These are phyloP conservation scores for Bombycilla garrulus DNA, from an alignment of 2,113 vertebrate genomes.

Conservation along the genomic window DNA sequence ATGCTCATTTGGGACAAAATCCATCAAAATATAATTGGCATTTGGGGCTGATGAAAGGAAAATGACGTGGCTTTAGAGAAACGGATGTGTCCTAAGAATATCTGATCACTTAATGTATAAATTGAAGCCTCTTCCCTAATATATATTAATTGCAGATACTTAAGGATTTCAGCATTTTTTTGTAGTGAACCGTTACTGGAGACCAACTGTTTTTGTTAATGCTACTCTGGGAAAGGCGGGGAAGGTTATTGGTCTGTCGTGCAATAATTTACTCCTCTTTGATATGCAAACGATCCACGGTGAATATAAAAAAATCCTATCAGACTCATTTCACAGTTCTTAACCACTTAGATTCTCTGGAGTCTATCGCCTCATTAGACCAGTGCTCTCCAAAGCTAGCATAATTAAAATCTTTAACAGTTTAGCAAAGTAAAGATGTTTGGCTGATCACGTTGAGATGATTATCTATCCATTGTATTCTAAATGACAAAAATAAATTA, in stretches of 20 bases:
- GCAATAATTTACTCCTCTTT: conserved; percentile 99
- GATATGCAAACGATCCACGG: conserved; percentile 99
- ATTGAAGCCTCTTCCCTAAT: conserved; percentile 66
- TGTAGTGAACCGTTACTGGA: conserved; percentile 61
- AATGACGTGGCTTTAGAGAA: conserved; percentile 41
- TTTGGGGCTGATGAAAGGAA: conserved; percentile 73
- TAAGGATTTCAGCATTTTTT: conserved; percentile 71
- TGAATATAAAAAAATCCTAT: conserved; percentile 99
- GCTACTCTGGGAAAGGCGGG: conserved; percentile 79
- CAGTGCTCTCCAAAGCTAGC: conserved; percentile 98
- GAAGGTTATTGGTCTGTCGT: conserved; percentile 99
- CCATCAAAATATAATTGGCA: conserved; percentile 81
- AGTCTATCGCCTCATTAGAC: conserved; percentile 99
- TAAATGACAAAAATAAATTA: conserved; percentile 99
- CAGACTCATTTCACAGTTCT: conserved; percentile 99
- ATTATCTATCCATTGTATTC: conserved; percentile 97
- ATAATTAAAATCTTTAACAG: conserved; percentile 99
- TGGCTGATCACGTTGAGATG: conserved; percentile 99
- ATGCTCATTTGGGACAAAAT: conserved; percentile 80
- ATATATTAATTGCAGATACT: conserved; percentile 80
- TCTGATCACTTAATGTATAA: conserved; percentile 75
- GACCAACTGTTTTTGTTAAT: conserved; percentile 84
- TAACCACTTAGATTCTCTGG: conserved; percentile 95
- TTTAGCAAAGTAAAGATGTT: conserved; percentile 99
- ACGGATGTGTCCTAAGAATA: conserved; percentile 63